Conservation (phyloP, 2,797 vertebrate species). For the Gambusia yucatana region DNA sequence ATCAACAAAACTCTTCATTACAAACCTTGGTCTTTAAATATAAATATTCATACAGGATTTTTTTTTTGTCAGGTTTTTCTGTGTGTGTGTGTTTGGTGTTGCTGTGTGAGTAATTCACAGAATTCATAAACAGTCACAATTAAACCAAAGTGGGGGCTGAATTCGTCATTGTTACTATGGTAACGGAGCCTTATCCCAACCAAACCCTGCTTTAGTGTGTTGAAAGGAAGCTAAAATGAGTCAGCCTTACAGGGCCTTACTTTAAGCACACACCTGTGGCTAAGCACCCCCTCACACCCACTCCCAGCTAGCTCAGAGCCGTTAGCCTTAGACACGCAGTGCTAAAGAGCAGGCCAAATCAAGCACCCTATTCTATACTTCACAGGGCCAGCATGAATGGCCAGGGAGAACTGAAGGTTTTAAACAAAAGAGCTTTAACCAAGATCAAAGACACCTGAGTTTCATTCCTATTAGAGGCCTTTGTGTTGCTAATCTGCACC, state of each 20-base stretch:
- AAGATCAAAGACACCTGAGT: slow-evolving; percentile 49
- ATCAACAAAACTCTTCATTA: no score
- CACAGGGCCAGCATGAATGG: slow-evolving; percentile 44
- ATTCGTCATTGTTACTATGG: not conserved
- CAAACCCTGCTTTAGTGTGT: not conserved
- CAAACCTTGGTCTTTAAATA: no score
- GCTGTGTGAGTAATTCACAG: not conserved
- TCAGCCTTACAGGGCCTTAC: not conserved
- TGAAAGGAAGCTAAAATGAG: not conserved
- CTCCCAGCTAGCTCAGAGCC: not conserved
- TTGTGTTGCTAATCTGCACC: slow-evolving; percentile 34
- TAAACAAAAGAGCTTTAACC: slow-evolving; percentile 38
- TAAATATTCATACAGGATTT: no score
- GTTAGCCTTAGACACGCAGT: slow-evolving; percentile 1
- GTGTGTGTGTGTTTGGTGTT: no score
- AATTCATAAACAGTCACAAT: not conserved
- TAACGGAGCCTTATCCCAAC: not conserved
- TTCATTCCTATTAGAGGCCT: slow-evolving; percentile 39
- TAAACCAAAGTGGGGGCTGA: not conserved
- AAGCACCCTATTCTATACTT: slow-evolving; percentile 40
- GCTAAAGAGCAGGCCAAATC: slow-evolving; percentile 22
- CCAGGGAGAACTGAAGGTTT: slow-evolving; percentile 25
- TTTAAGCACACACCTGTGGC: not conserved
- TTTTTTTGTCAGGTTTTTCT: no score
- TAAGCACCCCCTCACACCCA: not conserved